Evolutionary conservation across 2,888 invertebrate species (phyloP).

Genomic region (Drosophila kuntzei): DNA sequence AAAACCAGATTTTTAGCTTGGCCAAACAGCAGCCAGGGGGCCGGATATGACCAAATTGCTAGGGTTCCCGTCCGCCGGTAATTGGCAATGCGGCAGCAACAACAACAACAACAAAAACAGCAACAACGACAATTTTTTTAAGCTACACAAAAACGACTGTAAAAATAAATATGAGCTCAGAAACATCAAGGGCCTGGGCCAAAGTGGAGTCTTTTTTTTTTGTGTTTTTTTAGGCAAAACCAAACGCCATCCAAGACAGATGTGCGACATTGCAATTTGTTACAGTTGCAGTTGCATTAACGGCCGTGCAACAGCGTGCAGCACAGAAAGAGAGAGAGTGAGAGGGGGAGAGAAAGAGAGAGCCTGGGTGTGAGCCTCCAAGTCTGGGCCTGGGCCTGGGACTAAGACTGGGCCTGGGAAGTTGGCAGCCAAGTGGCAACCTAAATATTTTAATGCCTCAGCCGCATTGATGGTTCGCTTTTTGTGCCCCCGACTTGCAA

Average conservation of each 20-base stretch:
- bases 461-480: conserved; percentile 79
- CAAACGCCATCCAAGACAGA: conserved; percentile 77
- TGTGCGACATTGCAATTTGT: conserved; percentile 80
- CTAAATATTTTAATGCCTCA: conserved; percentile 76
- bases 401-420: conserved; percentile 63
- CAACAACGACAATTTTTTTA: conserved; percentile 59
- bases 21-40: conserved; percentile 75
- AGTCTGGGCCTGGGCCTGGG: conserved; percentile 48
- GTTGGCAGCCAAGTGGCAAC: conserved; percentile 61
- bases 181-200: conserved; percentile 56
- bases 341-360: not conserved
- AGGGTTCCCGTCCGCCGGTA: conserved; percentile 82
- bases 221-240: conserved; percentile 65
- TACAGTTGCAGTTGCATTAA: conserved; percentile 80
- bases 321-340: conserved; percentile 4
- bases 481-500: conserved; percentile 47
- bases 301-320: conserved; percentile 43
- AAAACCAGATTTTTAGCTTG: conserved; percentile 72
- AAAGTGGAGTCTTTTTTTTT: conserved; percentile 24
- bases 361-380: conserved; percentile 42
- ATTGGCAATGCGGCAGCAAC: conserved; percentile 74
- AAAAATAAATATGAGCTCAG: conserved; percentile 74
- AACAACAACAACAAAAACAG: conserved; percentile 27
- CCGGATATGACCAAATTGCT: conserved; percentile 85
- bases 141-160: conserved; percentile 57